Conservation (phyloP, 1,140 invertebrate genomes). For the Acromyrmex charruanus region DNA sequence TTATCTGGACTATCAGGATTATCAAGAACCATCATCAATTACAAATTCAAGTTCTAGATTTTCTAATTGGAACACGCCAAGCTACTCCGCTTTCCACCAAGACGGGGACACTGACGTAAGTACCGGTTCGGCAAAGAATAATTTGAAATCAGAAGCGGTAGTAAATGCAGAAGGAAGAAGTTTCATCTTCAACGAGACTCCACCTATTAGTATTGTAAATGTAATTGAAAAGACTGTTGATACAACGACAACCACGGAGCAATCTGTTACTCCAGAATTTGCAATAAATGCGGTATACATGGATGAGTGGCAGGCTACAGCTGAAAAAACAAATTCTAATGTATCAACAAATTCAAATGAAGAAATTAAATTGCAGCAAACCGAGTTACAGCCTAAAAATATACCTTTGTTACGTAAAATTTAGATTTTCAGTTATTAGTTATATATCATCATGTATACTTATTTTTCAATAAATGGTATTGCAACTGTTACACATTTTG, state of each 20-base stretch:
- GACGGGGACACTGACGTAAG: not conserved
- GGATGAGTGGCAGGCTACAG: slow-evolving; percentile 61
- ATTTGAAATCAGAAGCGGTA: not conserved
- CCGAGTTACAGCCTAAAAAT: not conserved
- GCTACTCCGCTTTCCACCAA: not conserved
- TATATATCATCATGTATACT: not conserved
- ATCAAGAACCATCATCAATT: not conserved
- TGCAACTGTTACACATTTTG: not conserved
- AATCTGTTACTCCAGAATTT: not conserved
- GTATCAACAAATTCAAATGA: not conserved
- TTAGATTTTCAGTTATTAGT: not conserved
- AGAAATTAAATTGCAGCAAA: not conserved
- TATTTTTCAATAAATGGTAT: slow-evolving; percentile 23
- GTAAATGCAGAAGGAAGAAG: not conserved
- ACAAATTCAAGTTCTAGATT: not conserved
- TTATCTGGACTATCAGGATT: slow-evolving; percentile 15
- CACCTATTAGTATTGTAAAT: not conserved
- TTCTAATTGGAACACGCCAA: slow-evolving; percentile 22
- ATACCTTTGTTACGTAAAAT: slow-evolving; percentile 14
- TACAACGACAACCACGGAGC: not conserved
- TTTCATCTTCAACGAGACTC: not conserved
- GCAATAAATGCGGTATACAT: not conserved
- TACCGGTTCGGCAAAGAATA: not conserved
- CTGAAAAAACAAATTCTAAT: slow-evolving; percentile 5
- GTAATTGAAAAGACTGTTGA: not conserved